Evolutionary conservation across 2,113 vertebrate species (phyloP), one percentile per base, ranked within the genome.

Genomic region (Phyllopteryx taeniolatus): DNA sequence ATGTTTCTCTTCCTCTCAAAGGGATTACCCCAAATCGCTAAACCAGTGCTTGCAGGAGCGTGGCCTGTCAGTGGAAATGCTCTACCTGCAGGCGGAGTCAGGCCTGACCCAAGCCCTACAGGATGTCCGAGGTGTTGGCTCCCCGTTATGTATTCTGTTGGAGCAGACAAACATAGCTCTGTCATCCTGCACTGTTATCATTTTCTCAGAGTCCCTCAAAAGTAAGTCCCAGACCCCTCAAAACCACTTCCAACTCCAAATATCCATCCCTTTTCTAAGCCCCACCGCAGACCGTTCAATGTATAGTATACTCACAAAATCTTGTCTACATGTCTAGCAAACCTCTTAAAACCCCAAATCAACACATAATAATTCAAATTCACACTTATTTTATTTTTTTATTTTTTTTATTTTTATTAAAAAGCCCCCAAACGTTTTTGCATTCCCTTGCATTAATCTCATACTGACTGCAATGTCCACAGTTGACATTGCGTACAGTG

Each of bases 121-220:
- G 88, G 92, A 95, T 85, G 88, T 94, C 90, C 92, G 93, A 87
- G 92, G 91, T 42, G 85, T 91, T 27, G 90, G 90, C 62, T 94
- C 91, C 83, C 91, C 92, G 56, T 94, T 95, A 90, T 95, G 89
- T 92, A 88, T 94, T 91, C 92, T 94, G 85, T 89, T 94, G 71
- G 90, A 94, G 87, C 91, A 92, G 87, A 93, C 90, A 86, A 91
- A 91, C 31, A 33, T 92, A 90, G 87, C 89, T 74, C 88, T 92
- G 79, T 91, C 84, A 69, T 94, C 93, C 82, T 94, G 92, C 85
- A 91, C 91, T 71, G 85, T 93, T 81, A 93, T 94, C 89, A 87
- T 93, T 87, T 89, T 94, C 93, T 91, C 91, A 85, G 91, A 92
- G 70, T 93, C 92, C 87, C 77, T 95, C 88, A 94, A 94, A 93